phyloP scores from a whole-genome alignment of 2,888 invertebrate genomes.

The Watsonalla cultraria region DNA sequence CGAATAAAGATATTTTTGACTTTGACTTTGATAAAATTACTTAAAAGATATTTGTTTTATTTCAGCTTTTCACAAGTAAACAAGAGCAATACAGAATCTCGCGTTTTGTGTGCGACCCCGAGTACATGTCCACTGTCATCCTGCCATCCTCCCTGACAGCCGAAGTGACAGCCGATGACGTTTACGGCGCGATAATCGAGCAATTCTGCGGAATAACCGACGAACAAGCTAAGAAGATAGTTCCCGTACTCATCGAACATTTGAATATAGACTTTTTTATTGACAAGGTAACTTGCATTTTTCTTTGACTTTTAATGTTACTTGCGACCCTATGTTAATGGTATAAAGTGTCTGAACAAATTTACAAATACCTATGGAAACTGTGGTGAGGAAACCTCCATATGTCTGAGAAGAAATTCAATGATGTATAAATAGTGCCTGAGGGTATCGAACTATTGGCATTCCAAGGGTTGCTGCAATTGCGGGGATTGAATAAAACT shows the following conservation, averaged over 20 bases:
- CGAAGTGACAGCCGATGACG: slow-evolving; percentile 48
- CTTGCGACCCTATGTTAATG: background rate
- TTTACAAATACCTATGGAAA: background rate
- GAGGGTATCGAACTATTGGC: no score
- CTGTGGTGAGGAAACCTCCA: background rate
- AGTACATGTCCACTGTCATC: slow-evolving; percentile 43
- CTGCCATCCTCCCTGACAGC: slow-evolving; percentile 31
- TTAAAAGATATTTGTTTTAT: background rate
- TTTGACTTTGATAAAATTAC: no score
- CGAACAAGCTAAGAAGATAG: slow-evolving; percentile 49
- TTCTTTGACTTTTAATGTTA: background rate
- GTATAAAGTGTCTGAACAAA: background rate
- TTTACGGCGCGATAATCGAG: slow-evolving; percentile 52
- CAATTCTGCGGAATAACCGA: slow-evolving; percentile 70
- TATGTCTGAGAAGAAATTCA: background rate
- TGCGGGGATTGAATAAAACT: no score
- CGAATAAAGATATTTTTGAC: no score
- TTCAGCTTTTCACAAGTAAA: slow-evolving; percentile 46
- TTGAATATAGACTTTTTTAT: slow-evolving; percentile 56
- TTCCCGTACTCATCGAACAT: slow-evolving; percentile 59
- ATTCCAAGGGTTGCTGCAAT: no score
- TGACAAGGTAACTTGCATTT: slow-evolving; percentile 39
- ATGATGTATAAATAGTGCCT: no score
- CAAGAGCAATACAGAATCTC: slow-evolving; percentile 36
- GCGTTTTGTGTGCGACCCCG: slow-evolving; percentile 48